A percentile compares a stretch with the other conserved stretches of the same genome.
Conservation (phyloP, 2,113 vertebrate genomes). For the Macrotus californicus region DNA sequence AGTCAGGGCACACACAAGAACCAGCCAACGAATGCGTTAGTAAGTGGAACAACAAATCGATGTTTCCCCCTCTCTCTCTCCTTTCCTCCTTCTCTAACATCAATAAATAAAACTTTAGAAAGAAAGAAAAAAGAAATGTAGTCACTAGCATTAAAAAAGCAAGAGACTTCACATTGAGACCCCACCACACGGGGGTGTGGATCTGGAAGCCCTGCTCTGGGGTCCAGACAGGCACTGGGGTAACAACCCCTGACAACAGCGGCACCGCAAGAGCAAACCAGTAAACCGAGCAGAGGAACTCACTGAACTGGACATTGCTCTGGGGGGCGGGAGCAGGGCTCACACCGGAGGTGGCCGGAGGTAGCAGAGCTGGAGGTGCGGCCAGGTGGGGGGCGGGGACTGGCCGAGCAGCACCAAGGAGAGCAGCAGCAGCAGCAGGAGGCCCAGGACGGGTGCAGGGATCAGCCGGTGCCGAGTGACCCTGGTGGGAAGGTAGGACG, state of each 20-base stretch:
- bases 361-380: constrained; percentile 69
- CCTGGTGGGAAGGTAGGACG: not conserved
- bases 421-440: constrained; percentile 60
- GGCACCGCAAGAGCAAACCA: not conserved
- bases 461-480: not conserved
- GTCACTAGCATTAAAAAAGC: constrained; percentile 42
- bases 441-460: not conserved
- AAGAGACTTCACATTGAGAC: constrained; percentile 82
- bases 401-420: constrained; percentile 34
- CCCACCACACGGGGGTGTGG: constrained; percentile 82
- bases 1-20: too few species aligned
- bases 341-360: constrained; percentile 66
- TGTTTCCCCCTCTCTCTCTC: too few species aligned
- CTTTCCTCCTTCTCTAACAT: too few species aligned
- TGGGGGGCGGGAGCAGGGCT: not conserved
- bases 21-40: too few species aligned
- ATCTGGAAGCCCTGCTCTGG: constrained; percentile 77
- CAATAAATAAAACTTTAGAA: too few species aligned
- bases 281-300: not conserved
- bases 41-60: too few species aligned
- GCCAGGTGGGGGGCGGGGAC: constrained; percentile 18
- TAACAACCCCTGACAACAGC: not conserved
- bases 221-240: accelerated
- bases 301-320: not conserved
- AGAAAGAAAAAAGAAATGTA: not conserved